phyloP scores from a whole-genome alignment of 2,888 invertebrate genomes.

The Smittia sp. region DNA sequence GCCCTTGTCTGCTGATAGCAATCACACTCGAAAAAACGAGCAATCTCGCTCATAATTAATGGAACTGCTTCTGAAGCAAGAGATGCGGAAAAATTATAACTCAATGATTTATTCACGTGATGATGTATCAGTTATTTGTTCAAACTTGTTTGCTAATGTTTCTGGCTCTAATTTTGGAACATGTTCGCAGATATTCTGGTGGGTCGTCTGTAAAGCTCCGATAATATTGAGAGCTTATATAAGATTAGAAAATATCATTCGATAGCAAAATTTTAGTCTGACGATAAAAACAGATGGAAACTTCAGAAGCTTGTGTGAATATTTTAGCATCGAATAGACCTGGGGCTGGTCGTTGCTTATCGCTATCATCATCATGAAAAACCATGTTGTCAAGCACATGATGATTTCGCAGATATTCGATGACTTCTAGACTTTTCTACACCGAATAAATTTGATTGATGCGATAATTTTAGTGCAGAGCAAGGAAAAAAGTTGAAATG shows the following conservation, averaged over 20 bases:
- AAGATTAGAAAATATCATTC: too few relatives aligned
- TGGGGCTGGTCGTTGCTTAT: neutral
- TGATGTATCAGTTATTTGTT: conserved; percentile 12
- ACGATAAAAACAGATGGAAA: neutral
- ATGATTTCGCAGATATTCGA: conserved; percentile 21
- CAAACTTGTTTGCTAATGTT: neutral
- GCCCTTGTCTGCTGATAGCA: neutral
- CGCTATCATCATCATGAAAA: neutral
- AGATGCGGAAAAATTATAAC: neutral
- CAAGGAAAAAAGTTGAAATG: neutral
- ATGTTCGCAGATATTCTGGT: too few relatives aligned
- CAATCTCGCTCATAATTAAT: conserved; percentile 32
- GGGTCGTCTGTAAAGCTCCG: too few relatives aligned
- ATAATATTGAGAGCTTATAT: too few relatives aligned
- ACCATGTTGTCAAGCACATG: neutral
- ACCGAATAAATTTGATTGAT: conserved; percentile 23
- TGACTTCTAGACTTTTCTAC: conserved; percentile 13
- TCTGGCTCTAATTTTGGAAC: too few relatives aligned
- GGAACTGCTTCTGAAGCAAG: neutral
- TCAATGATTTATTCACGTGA: conserved; percentile 22
- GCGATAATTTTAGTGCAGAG: conserved; percentile 1
- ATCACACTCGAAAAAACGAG: conserved; percentile 5
- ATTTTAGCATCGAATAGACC: neutral
- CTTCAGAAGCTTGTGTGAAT: neutral
- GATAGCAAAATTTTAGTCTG: too few relatives aligned